Percentiles rank a stretch among this genome's conserved stretches.
phyloP scores from a whole-genome alignment of 2,888 invertebrate genomes.

The Amiota communis region DNA sequence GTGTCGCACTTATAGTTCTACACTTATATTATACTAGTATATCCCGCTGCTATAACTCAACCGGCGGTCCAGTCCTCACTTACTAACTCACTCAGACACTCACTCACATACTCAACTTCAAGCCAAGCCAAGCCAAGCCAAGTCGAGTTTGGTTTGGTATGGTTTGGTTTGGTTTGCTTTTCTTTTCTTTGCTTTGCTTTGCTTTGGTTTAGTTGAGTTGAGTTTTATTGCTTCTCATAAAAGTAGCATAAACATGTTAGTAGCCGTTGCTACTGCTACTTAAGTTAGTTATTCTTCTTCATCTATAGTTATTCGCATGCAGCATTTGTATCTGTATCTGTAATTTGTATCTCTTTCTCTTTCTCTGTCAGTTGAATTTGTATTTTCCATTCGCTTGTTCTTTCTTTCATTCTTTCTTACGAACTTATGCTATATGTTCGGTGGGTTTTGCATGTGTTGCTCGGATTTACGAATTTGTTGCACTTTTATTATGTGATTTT shows the following conservation, averaged over 20 bases:
- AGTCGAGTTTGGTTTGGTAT: too few relatives aligned
- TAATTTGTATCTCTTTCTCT: too few relatives aligned
- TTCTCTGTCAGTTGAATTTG: not conserved
- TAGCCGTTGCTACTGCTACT: conserved; percentile 66
- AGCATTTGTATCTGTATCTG: conserved; percentile 12
- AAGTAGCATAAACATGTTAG: conserved; percentile 66
- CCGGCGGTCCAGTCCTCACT: too few relatives aligned
- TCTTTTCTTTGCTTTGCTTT: conserved; percentile 37
- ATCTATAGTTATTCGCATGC: conserved; percentile 10
- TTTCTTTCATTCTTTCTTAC: conserved; percentile 8
- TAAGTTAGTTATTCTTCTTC: conserved; percentile 54
- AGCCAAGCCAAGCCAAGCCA: not conserved
- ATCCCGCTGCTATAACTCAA: too few relatives aligned
- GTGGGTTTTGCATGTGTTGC: conserved; percentile 1
- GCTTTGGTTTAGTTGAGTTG: not conserved
- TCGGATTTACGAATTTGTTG: conserved; percentile 56
- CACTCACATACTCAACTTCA: not conserved
- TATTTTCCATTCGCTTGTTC: not conserved
- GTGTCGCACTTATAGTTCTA: conserved; percentile 45
- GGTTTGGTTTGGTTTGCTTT: conserved; percentile 30
- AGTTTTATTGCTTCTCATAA: conserved; percentile 64
- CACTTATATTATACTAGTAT: not conserved
- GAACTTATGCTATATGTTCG: not conserved
- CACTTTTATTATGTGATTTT: conserved; percentile 50
- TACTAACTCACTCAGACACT: too few relatives aligned